phyloP scores from a whole-genome alignment of 2,797 vertebrate species.

The Microcaecilia unicolor region DNA sequence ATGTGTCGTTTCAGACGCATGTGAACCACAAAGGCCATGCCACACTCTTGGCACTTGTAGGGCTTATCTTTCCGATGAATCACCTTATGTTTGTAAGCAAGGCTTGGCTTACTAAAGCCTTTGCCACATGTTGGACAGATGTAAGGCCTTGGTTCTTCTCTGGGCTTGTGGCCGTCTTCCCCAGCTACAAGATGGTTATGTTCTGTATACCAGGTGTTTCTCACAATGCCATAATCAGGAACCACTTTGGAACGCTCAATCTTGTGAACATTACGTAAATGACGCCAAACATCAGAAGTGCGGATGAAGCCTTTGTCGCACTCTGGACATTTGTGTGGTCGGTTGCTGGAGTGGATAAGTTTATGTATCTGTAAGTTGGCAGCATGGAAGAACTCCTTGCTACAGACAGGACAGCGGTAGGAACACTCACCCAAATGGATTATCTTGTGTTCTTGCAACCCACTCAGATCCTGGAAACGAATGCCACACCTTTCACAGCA shows the following conservation, averaged over 20 bases:
- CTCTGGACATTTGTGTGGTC: slow-evolving; percentile 55
- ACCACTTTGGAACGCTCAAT: too few species aligned
- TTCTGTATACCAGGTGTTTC: slow-evolving; percentile 13
- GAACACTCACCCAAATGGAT: slow-evolving; percentile 25
- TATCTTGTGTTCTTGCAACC: slow-evolving; percentile 11
- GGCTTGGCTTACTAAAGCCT: slow-evolving; percentile 19
- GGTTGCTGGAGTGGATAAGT: slow-evolving; percentile 43
- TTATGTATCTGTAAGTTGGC: slow-evolving; percentile 72
- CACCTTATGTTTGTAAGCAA: slow-evolving; percentile 39
- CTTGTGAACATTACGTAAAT: too few species aligned
- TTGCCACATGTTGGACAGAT: slow-evolving; percentile 7
- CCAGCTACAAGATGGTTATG: neutral
- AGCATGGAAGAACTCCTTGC: slow-evolving; percentile 68
- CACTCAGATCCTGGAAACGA: neutral
- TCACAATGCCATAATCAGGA: slow-evolving; percentile 1
- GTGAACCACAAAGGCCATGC: slow-evolving; percentile 66
- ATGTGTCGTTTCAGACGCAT: slow-evolving; percentile 76
- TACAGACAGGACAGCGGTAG: slow-evolving; percentile 61
- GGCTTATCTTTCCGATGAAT: slow-evolving; percentile 27
- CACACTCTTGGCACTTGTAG: slow-evolving; percentile 56
- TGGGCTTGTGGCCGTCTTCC: neutral
- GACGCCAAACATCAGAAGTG: slow-evolving; percentile 68
- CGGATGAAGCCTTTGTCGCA: slow-evolving; percentile 69
- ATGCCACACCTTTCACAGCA: slow-evolving; percentile 3
- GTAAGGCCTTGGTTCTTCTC: slow-evolving; percentile 1